Base-by-base conservation (phyloP, 30 jellyfish, hydroid and myxozoan species). In the Hydractinia symbiolongicarpus region DNA sequence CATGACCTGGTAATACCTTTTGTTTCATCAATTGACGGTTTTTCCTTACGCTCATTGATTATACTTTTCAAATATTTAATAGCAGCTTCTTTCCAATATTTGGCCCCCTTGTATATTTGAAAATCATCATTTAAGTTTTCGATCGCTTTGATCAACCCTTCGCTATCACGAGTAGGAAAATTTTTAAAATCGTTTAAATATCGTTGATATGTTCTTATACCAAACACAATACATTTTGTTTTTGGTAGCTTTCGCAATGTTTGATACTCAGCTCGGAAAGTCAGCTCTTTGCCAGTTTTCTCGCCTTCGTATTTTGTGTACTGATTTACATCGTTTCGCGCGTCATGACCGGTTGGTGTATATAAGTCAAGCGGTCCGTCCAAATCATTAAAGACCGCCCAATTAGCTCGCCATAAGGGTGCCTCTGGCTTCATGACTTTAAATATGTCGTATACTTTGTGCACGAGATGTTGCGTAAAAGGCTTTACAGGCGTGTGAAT, bases 381-480 rank as follows among this genome's bases (percentile, higher is more conserved):
- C 71, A 89, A 79, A 70, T 89, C 96, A 55, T 89, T 83, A 79
- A 83, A 89, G 54, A 89, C 90, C 17, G 94, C 94, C 96, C 96
- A 89, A 83, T 89, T 89, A 5, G 96, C 96, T 60, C 96, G 62
- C 95, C 95, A 89, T 53, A 89, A 67, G 5, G 96, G 96, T 17
- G 95, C 67, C 53, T 67, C 66, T 8, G 96, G 94, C 30, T 86
- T 84, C 94, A 89, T 78, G 16, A 84, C 81, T 56, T 83, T 83
- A 82, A 89, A 73, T 19, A 89, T 54, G 50, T 86, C 79, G 52
- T 89, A 83, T 70, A 84, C 96, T 21, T 83, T 83, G 44, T 73
- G 74, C 7, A 84, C 66, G 51, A 89, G 76, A 58, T 89, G 90
- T 54, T 83, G 79, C 88, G 77, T 83, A 86, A 89, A 89, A 20